Evolutionary conservation across 2,888 invertebrate species (phyloP), one percentile per base, ranked within the genome.

Genomic region (Teleogryllus oceanicus): DNA sequence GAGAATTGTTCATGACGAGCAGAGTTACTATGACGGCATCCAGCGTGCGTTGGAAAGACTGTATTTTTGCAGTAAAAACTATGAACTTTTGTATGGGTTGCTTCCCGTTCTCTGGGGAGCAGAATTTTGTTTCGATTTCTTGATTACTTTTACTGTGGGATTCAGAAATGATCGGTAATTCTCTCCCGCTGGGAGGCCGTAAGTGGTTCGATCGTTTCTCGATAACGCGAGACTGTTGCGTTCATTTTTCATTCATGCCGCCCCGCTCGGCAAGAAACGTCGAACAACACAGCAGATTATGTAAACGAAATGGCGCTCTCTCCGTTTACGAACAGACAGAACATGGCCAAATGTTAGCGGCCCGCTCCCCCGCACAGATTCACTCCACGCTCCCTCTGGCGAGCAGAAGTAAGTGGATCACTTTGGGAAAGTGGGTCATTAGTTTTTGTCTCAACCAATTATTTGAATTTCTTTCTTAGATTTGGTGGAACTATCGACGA

Each of bases 181-280:
- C 16, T 62, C 16, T 16, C 16, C 13, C 16, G 62, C 13, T 12
- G 13, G 8, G 13, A 18, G 62, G 13, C 62, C 62, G n/a, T 62
- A 62, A 62, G 62, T 62, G 62, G 62, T 62, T 62, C 62, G 62
- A 62, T 62, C 62, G 62, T 62, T 13, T 62, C 62, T 62, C 62
- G 62, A 62, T 62, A 62, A 62, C 62, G 62, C 62, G 62, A 13
- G n/a, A 62, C 62, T 62, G 62, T 62, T 62, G n/a, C 62, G 62
- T n/a, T 62, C 62, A 62, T 62, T 62, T 62, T 12, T 62, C 62
- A 62, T 62, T 62, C 62, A 62, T 62, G 62, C 62, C n/a, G 13
- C 62, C 62, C 16, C 62, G 62, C n/a, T 11, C n/a, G 62, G 62
- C 62, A 62, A 62, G 62, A 62, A 62, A 62, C 62, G 62, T 10